Evolutionary conservation across 2,888 invertebrate genomes (phyloP).

Genomic region (Heliconius ismenius): DNA sequence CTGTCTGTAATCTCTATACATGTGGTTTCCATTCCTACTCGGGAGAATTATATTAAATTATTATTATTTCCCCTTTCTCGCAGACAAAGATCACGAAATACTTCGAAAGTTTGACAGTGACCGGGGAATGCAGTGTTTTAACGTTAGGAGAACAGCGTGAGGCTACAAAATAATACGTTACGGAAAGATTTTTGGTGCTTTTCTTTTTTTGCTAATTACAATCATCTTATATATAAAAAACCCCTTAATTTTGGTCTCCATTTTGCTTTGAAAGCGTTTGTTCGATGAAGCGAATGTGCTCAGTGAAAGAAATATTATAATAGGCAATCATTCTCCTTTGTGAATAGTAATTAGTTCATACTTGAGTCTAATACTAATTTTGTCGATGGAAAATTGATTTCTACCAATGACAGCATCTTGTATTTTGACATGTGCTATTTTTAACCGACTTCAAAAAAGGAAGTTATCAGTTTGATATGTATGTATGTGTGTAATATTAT

Average conservation of each 20-base stretch:
- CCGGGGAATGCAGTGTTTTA: too few species aligned
- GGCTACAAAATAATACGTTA: too few species aligned
- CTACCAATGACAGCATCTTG: background rate
- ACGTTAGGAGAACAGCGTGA: too few species aligned
- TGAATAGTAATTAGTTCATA: constrained; percentile 30
- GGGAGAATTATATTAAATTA: too few species aligned
- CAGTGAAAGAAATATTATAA: constrained; percentile 26
- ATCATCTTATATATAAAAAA: background rate
- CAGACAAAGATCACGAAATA: too few species aligned
- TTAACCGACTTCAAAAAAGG: background rate
- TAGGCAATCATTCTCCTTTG: constrained; percentile 26
- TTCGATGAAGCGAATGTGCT: constrained; percentile 30
- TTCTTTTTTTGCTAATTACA: background rate
- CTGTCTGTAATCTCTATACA: too few species aligned
- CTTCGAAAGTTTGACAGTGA: too few species aligned
- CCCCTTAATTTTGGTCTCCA: background rate
- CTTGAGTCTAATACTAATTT: background rate
- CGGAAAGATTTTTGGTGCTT: too few species aligned
- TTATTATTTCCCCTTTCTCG: too few species aligned
- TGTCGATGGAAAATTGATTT: background rate
- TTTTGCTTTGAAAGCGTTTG: constrained; percentile 14
- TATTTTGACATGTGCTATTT: background rate
- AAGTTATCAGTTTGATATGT: background rate
- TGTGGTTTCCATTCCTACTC: too few species aligned
- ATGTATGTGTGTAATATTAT: too few species aligned